Conservation (phyloP, 1,140 invertebrate genomes). For the Acromyrmex heyeri region DNA sequence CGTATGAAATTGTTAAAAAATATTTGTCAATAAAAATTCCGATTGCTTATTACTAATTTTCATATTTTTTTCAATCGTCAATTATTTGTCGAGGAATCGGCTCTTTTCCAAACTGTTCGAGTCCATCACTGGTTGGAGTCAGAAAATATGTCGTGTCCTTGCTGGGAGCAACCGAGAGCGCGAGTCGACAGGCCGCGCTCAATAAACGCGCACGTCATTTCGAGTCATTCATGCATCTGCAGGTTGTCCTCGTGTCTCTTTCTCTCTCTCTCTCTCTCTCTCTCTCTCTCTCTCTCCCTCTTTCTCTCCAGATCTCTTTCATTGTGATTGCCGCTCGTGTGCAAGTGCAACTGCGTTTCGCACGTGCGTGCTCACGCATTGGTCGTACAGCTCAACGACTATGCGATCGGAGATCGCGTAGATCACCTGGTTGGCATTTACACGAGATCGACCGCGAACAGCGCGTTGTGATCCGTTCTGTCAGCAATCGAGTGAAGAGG, state of each 20-base stretch:
- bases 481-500: background rate
- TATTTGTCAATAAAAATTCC: background rate
- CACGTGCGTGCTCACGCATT: constrained; percentile 48
- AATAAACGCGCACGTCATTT: constrained; percentile 85
- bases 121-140: constrained; percentile 61
- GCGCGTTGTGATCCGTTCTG: background rate
- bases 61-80: background rate
- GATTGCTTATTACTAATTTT: background rate
- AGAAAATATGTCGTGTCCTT: constrained; percentile 83
- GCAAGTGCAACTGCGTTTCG: constrained; percentile 56
- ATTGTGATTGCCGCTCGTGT: constrained; percentile 54
- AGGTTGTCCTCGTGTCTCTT: constrained; percentile 80
- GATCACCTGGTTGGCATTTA: background rate
- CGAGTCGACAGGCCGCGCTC: constrained; percentile 77
- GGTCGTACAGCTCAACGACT: background rate
- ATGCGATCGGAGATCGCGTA: background rate
- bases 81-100: background rate
- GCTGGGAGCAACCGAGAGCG: constrained; percentile 76
- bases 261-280: constrained; percentile 17
- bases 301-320: background rate
- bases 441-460: background rate
- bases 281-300: no score
- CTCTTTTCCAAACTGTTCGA: constrained; percentile 45
- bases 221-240: constrained; percentile 85
- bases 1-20: background rate